Evolutionary conservation across 1,140 invertebrate genomes (phyloP).

Genomic region (Nixonia krombeini): DNA sequence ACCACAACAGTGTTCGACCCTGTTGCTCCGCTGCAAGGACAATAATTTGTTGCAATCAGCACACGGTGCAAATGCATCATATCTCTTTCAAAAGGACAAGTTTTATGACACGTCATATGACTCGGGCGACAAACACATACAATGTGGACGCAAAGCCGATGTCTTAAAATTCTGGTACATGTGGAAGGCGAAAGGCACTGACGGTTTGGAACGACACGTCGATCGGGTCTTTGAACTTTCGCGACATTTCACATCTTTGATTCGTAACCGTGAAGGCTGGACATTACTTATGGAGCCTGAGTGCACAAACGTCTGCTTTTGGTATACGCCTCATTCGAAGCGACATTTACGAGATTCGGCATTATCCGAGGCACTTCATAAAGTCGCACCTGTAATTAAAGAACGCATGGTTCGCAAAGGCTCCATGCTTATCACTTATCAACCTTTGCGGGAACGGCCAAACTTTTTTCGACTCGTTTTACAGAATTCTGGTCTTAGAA

Average conservation of each 20-base stretch:
- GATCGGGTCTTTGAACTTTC: slow-evolving; percentile 84
- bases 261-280: slow-evolving; percentile 81
- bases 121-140: slow-evolving; percentile 94
- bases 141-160: slow-evolving; percentile 94
- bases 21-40: slow-evolving; percentile 69
- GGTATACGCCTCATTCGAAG: slow-evolving; percentile 88
- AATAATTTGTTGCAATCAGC: slow-evolving; percentile 60
- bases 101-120: slow-evolving; percentile 94
- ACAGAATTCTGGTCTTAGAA: slow-evolving; percentile 87
- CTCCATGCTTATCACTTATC: slow-evolving; percentile 95
- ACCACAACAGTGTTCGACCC: slow-evolving; percentile 91
- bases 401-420: slow-evolving; percentile 95
- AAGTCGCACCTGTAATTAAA: slow-evolving; percentile 92
- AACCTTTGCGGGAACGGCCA: slow-evolving; percentile 83
- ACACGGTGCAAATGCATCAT: slow-evolving; percentile 83
- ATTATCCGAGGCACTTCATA: slow-evolving; percentile 80
- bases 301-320: slow-evolving; percentile 96
- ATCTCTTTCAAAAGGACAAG: slow-evolving; percentile 97
- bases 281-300: slow-evolving; percentile 85
- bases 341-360: slow-evolving; percentile 75
- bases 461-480: slow-evolving; percentile 97
- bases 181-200: slow-evolving; percentile 96
- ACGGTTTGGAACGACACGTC: slow-evolving; percentile 84
- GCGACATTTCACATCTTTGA: slow-evolving; percentile 78
- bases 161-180: slow-evolving; percentile 98